Evolutionary conservation across 1,140 invertebrate genomes (phyloP), one percentile per base, ranked within the genome.

Genomic region (Drosophila eugracilis): DNA sequence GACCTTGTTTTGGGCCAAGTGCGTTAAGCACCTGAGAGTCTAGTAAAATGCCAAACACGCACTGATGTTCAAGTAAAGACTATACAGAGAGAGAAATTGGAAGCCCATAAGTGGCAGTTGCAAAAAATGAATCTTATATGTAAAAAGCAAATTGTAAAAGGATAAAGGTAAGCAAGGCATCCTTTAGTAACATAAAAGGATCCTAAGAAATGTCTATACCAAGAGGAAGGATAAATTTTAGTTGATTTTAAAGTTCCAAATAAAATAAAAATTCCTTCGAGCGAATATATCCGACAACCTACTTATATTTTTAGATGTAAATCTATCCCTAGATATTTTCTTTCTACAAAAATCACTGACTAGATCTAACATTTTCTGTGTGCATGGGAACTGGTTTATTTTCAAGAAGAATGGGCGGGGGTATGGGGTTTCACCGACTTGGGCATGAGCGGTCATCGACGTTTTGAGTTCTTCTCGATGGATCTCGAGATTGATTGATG

Each of bases 401-500:
- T 57, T 32, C 39, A 28, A 26, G 30, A 24, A 32, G 26, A 1
- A 3, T 12, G 30, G 10, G 30, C 3, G 30, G 15, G 22, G 10
- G 28, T 59, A 9, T 24, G 39, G 26, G 7, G 19, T 22, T 17
- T 26, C 10, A 41, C 57, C 52, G 53, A 79, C 62, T 74, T 54
- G 57, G 63, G 63, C 59, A 66, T 67, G 41, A 45, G 59, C 63
- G 83, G 60, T 83, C 83, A 84, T 65, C 79, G 84, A 75, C 78
- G 84, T 78, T 63, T 47, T 42, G 32, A 24, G n/a, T 49, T 39
- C 36, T 50, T 57, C 32, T 76, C 63, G 60, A 66, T 30, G 59
- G 41, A 78, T 81, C 71, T 66, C 42, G 41, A 48, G 42, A 37
- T 37, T 83, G 84, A 89, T 75, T 78, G 78, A 88, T 89, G 71